These are phyloP conservation scores for Polypterus bichir DNA, from an alignment of 2,113 vertebrate genomes.

Conservation along the genomic window DNA sequence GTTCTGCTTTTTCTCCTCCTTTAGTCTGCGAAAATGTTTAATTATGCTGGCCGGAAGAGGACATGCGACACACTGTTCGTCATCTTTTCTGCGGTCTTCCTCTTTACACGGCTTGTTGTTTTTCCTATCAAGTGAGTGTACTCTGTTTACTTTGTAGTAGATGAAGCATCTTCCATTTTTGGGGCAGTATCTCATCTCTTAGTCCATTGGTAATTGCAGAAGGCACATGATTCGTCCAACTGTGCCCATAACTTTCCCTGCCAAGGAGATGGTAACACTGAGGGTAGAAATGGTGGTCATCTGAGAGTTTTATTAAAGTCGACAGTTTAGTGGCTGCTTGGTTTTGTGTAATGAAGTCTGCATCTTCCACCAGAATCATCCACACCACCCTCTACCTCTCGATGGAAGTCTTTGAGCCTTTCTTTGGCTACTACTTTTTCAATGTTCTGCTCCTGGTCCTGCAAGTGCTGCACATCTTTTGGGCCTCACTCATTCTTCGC, in stretches of 20 bases:
- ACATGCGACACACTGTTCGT: conserved; percentile 64
- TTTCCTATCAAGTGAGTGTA: conserved; percentile 64
- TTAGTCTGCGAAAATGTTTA: conserved; percentile 72
- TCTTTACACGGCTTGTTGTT: conserved; percentile 60
- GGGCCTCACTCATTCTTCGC: conserved; percentile 77
- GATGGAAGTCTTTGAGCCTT: conserved; percentile 51
- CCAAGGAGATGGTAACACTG: neutral
- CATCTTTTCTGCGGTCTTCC: conserved; percentile 62
- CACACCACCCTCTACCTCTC: conserved; percentile 60
- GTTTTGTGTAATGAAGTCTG: neutral
- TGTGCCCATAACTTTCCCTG: neutral
- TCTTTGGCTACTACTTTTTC: conserved; percentile 79
- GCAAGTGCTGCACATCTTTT: conserved; percentile 78
- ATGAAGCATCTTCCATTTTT: too few species aligned
- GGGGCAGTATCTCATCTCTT: too few species aligned
- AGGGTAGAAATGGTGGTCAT: neutral
- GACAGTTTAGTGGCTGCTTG: too few species aligned
- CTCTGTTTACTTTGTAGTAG: neutral
- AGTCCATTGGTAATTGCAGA: neutral
- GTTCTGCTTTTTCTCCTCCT: conserved; percentile 13
- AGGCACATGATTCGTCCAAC: neutral
- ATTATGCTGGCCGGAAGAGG: conserved; percentile 66
- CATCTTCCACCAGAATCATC: conserved; percentile 46
- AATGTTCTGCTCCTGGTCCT: conserved; percentile 62
- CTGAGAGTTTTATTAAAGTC: too few species aligned